Percentiles rank a stretch among this genome's conserved stretches.
phyloP scores from a whole-genome alignment of 1,140 invertebrate species.

The Meloidogyne chitwoodi region DNA sequence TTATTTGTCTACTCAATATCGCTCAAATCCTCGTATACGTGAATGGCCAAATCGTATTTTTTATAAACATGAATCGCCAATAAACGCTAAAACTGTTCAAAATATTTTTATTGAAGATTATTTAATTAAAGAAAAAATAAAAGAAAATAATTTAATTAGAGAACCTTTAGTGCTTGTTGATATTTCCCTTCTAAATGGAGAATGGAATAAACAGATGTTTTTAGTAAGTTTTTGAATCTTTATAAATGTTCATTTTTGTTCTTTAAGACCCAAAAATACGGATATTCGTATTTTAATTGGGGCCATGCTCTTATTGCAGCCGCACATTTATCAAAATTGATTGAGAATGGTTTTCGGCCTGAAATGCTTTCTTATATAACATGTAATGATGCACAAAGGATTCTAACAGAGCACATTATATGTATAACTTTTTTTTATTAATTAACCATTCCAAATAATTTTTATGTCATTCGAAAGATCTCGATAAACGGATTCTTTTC shows the following conservation, averaged over 20 bases:
- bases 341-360: neutral
- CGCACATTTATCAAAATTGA: neutral
- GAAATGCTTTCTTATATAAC: neutral
- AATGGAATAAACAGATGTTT: conserved; percentile 2
- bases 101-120: neutral
- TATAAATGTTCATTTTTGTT: neutral
- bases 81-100: neutral
- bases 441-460: too few relatives aligned
- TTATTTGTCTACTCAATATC: neutral
- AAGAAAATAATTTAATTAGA: neutral
- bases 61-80: neutral
- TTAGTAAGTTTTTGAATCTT: neutral
- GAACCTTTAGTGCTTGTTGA: neutral
- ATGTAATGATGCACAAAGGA: neutral
- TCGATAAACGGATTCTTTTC: too few relatives aligned
- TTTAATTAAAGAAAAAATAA: neutral
- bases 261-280: neutral
- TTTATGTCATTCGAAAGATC: too few relatives aligned
- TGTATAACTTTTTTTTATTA: neutral
- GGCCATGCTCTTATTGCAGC: neutral
- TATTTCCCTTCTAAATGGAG: neutral
- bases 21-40: neutral
- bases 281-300: neutral
- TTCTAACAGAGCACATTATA: neutral
- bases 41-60: neutral